phyloP scores from a whole-genome alignment of 1,140 invertebrate genomes.

The Penaeus vannamei region DNA sequence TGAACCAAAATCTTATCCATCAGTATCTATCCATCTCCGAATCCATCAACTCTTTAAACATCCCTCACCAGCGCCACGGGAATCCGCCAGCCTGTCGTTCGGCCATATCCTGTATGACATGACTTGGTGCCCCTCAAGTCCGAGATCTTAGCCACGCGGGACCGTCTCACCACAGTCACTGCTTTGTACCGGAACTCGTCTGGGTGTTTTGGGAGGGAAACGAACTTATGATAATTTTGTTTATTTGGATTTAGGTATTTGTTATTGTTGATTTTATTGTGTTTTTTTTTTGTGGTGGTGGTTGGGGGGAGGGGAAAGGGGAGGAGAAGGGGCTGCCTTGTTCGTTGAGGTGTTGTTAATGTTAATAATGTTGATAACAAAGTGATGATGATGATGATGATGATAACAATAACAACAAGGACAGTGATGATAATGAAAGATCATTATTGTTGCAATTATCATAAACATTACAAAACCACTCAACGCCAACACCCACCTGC shows the following conservation, averaged over 20 bases:
- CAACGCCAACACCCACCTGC: slow-evolving; percentile 1
- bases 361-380: too few relatives aligned
- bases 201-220: background rate
- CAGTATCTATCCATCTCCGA: background rate
- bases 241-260: background rate
- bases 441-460: too few relatives aligned
- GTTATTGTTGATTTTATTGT: too few relatives aligned
- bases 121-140: slow-evolving; percentile 51
- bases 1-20: too few relatives aligned
- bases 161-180: slow-evolving; percentile 45
- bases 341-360: too few relatives aligned
- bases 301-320: too few relatives aligned
- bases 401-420: too few relatives aligned
- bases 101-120: slow-evolving; percentile 51
- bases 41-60: background rate
- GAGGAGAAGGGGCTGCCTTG: too few relatives aligned
- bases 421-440: too few relatives aligned
- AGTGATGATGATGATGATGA: too few relatives aligned
- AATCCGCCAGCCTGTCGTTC: slow-evolving; percentile 50
- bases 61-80: slow-evolving; percentile 43
- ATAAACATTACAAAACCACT: too few relatives aligned
- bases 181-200: slow-evolving; percentile 50
- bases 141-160: background rate
- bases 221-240: background rate
- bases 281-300: too few relatives aligned